Evolutionary conservation across 2,888 invertebrate species (phyloP).

Genomic region (Andrena camellia): DNA sequence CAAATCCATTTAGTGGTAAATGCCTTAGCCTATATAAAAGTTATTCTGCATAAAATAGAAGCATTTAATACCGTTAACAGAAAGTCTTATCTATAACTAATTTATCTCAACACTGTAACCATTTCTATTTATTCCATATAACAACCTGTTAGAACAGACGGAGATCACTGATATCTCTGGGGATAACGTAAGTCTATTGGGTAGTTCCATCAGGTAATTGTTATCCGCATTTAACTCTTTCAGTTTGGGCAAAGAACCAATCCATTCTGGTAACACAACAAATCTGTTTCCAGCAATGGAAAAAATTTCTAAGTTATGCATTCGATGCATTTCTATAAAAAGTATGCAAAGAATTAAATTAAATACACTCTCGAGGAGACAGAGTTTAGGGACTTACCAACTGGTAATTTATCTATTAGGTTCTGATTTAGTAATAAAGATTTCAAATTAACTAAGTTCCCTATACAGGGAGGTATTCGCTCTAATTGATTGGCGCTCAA

Average conservation of each 20-base stretch:
- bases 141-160: conserved; percentile 80
- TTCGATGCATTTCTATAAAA: conserved; percentile 73
- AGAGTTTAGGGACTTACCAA: conserved; percentile 70
- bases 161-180: conserved; percentile 75
- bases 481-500: conserved; percentile 77
- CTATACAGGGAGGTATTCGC: conserved; percentile 72
- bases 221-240: conserved; percentile 78
- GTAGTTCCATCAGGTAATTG: conserved; percentile 78
- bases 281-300: conserved; percentile 78
- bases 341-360: conserved; percentile 6
- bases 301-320: conserved; percentile 75
- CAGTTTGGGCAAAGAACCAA: conserved; percentile 77
- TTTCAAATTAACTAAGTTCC: conserved; percentile 73
- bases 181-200: conserved; percentile 79
- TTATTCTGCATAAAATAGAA: conserved; percentile 35
- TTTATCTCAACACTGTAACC: background rate
- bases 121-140: conserved; percentile 38
- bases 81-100: conserved; percentile 24
- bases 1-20: conserved; percentile 80
- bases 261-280: conserved; percentile 79
- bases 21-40: conserved; percentile 74
- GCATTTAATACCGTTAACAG: conserved; percentile 28
- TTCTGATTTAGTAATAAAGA: conserved; percentile 76
- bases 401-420: conserved; percentile 74
- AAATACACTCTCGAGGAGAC: background rate